Conservation (phyloP, 2,113 vertebrate species). For the Megaceryle torquata region DNA sequence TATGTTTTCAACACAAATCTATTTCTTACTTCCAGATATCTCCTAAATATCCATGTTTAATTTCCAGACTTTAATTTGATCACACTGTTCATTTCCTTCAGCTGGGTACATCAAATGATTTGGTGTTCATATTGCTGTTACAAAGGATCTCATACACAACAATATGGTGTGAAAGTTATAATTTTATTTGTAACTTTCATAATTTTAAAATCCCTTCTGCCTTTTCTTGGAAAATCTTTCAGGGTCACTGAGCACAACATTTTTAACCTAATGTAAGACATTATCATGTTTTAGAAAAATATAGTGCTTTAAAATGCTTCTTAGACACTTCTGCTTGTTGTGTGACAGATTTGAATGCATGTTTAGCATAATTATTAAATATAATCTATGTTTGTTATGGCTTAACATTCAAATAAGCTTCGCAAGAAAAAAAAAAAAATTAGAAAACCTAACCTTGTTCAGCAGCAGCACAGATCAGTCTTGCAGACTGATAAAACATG, state of each 20-base stretch:
- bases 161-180: neutral
- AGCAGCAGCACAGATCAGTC: neutral
- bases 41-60: neutral
- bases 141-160: neutral
- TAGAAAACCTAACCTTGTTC: neutral
- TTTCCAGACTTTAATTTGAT: neutral
- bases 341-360: neutral
- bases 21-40: neutral
- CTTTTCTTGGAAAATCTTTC: neutral
- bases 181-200: neutral
- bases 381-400: neutral
- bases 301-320: neutral
- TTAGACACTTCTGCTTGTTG: neutral
- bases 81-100: neutral
- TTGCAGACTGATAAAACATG: neutral
- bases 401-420: neutral
- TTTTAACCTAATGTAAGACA: neutral
- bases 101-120: neutral
- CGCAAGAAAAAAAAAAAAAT: neutral
- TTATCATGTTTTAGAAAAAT: neutral
- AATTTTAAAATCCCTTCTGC: neutral
- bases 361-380: neutral
- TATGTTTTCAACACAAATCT: neutral
- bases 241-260: neutral
- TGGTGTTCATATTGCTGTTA: neutral